These are phyloP conservation scores for Dasysyrphus tricinctus DNA, from an alignment of 2,888 invertebrate species.

Conservation along the genomic window DNA sequence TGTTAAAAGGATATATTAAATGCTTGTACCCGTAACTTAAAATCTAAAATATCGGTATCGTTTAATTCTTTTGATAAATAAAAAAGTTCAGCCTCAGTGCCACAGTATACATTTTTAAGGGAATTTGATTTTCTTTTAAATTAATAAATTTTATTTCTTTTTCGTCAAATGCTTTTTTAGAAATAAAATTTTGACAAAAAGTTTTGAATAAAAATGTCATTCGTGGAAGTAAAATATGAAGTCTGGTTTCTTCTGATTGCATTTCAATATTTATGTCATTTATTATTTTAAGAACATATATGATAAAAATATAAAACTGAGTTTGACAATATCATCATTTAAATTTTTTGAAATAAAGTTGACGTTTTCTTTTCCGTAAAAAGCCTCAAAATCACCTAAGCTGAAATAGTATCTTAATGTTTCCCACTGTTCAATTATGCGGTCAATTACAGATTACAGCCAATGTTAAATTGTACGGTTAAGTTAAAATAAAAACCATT, in stretches of 20 bases:
- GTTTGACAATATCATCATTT: not conserved
- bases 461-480: too few relatives aligned
- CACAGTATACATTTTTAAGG: not conserved
- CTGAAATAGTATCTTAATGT: not conserved
- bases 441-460: not conserved
- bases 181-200: not conserved
- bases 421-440: not conserved
- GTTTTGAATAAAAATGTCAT: not conserved
- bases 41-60: not conserved
- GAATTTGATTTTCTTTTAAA: slow-evolving; percentile 9
- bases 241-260: not conserved
- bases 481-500: too few relatives aligned
- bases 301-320: not conserved
- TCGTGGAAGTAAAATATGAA: slow-evolving; percentile 13
- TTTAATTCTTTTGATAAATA: slow-evolving; percentile 17
- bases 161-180: not conserved
- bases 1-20: too few relatives aligned
- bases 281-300: not conserved
- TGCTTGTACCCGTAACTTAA: too few relatives aligned
- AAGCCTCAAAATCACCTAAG: not conserved
- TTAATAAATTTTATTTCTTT: not conserved
- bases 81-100: slow-evolving; percentile 24
- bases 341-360: not conserved
- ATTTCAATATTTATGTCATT: not conserved
- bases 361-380: not conserved